phyloP scores from a whole-genome alignment of 2,797 vertebrate genomes.

The Todus mexicanus region DNA sequence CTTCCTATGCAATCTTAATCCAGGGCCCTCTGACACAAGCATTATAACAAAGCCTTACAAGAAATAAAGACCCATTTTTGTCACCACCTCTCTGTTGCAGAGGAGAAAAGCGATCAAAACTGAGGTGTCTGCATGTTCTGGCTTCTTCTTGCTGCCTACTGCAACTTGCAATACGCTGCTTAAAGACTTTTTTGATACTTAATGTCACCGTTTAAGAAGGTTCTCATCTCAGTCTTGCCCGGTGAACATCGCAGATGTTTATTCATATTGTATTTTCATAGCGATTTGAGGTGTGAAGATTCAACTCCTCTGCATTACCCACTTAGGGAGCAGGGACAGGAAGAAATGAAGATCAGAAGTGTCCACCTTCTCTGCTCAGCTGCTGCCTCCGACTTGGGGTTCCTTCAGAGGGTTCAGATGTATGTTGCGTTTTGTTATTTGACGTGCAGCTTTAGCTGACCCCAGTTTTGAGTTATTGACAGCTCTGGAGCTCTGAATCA shows the following conservation, averaged over 20 bases:
- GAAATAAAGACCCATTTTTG: neutral
- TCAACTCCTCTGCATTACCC: neutral
- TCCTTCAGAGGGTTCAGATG: neutral
- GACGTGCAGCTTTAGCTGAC: fast-evolving
- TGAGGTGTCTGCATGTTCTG: neutral
- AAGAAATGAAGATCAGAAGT: neutral
- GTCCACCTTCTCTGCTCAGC: neutral
- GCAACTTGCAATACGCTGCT: neutral
- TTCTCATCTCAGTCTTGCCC: neutral
- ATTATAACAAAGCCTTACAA: neutral
- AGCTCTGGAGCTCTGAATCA: neutral
- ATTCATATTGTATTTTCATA: neutral
- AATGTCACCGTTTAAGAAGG: neutral
- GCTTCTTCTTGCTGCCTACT: neutral
- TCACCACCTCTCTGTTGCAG: neutral
- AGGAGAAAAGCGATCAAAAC: neutral
- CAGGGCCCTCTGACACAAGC: neutral
- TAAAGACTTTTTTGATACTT: neutral
- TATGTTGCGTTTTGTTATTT: neutral
- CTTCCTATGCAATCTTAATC: neutral
- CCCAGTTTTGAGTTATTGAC: neutral
- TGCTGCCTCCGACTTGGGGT: fast-evolving
- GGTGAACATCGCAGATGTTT: neutral
- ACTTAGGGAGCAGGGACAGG: neutral
- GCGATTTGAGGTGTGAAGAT: neutral